Evolutionary conservation across 2,113 vertebrate species (phyloP).

Genomic region (Bothrops jararaca): DNA sequence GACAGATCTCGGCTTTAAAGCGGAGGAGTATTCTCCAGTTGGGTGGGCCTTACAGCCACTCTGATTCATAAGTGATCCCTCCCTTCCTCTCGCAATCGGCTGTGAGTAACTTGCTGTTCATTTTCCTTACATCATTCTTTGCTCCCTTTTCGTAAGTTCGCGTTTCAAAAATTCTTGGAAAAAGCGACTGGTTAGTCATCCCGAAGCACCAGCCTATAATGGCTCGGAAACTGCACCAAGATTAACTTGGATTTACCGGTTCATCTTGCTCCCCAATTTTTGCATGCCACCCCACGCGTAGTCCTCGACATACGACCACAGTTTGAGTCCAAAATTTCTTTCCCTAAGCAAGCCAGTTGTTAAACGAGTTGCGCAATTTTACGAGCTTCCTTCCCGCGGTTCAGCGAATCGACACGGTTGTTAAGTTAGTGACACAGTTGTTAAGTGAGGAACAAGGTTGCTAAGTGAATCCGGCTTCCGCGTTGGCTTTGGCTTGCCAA

Average conservation of each 20-base stretch:
- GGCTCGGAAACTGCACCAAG: background rate
- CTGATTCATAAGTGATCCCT: background rate
- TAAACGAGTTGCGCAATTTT: too few relatives aligned
- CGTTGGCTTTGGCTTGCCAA: too few relatives aligned
- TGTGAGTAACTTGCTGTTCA: background rate
- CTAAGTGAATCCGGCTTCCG: too few relatives aligned
- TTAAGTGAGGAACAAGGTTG: too few relatives aligned
- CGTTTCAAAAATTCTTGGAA: background rate
- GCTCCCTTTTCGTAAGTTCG: background rate
- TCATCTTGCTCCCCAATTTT: background rate
- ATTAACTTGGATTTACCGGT: background rate
- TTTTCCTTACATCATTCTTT: background rate
- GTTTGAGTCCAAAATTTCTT: too few relatives aligned
- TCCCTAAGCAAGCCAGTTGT: too few relatives aligned
- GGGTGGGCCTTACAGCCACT: background rate
- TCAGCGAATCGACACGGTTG: too few relatives aligned
- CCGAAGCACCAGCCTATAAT: fast-evolving
- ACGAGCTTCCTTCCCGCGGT: too few relatives aligned
- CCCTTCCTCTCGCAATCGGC: background rate
- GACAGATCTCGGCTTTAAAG: background rate
- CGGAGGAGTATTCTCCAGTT: background rate
- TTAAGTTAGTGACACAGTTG: too few relatives aligned
- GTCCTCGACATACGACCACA: too few relatives aligned
- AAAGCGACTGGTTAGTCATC: background rate
- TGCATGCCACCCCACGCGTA: too few relatives aligned